Evolutionary conservation across 2,113 vertebrate genomes (phyloP), one percentile per base, ranked within the genome.

Genomic region (Centropus bengalensis): DNA sequence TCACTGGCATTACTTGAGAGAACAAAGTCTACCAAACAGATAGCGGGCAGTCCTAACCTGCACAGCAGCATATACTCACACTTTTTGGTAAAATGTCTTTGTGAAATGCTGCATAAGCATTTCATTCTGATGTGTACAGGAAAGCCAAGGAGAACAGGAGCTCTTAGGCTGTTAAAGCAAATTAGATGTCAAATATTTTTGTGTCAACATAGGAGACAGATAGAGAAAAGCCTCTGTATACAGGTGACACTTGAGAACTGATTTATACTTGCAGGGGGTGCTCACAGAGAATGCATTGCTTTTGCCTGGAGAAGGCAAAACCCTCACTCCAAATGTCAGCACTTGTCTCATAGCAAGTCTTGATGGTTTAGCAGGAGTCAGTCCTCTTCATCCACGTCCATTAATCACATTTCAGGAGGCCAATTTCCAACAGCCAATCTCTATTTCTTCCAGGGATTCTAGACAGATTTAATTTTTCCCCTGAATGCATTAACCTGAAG

Each of bases 401-500:
- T 96, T 92, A 93, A 92, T 96, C 95, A 91, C 60, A 16, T 95
- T 94, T 90, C 88, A 90, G 73, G 68, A 75, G 90, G 92, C 82
- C 80, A 52, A 63, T 83, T 94, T 92, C 86, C 94, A 96, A 5
- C 88, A 96, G 92, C 68, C 16, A 1, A 51, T 90, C 92, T 92
- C 86, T 24, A 8, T 86, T 92, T 81, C 92, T 96, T 93, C 88
- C 91, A 93, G 91, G 82, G 76, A 93, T 69, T 93, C 4, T 6
- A 96, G 86, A 77, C 59, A 83, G 71, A 78, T 90, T 90, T 95
- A 90, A 95, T 95, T 96, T 93, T 92, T 91, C 76, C 95, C 95
- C 94, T 64, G 88, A 90, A 96, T 90, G 76, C 59, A 83, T 95
- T 96, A 96, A 96, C 93, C 95, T 96, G 90, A 67, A 96, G 92